Evolutionary conservation across 1,140 invertebrate genomes (phyloP), one percentile per base, ranked within the genome.

Genomic region (Listronotus oregonensis): DNA sequence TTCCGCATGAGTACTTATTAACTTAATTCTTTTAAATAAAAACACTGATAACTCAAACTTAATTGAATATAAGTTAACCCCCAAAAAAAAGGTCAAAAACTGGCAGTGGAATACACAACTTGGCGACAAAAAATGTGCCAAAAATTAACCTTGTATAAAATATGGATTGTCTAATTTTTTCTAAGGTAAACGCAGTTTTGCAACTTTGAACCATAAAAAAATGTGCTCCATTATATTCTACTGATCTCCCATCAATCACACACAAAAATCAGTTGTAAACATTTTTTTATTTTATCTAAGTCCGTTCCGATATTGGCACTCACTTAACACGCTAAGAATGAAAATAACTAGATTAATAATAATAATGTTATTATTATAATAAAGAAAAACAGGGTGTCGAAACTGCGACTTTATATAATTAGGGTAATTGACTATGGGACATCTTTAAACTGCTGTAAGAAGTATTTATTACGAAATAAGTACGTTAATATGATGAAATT

Each of bases 171-270:
- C 21, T 27, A 27, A 27, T 27, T 5, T 27, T 27, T 27, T 1
- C 34, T 10, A 37, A 37, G 11, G 34, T 37, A 5, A 37, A 37
- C 34, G 8, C 11, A 37, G 8, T 37, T 9, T 37, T 37, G 34
- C 34, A 10, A 8, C 47, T 50, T 18, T 18, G 21, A 50, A 4
- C 9, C 6, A 17, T 18, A 50, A n/a, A 50, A 50, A 27, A 21
- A 18, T 10, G 15, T 50, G 15, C 17, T 50, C 5, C 21, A 21
- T 11, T 18, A 27, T 21, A 6, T 50, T 27, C 47, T 17, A 50
- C 27, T 50, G 47, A 50, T 50, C 47, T 50, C 47, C 47, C 27
- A 27, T 50, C 47, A 50, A 50, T 50, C 47, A 31, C 15, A 31
- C 15, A 8, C 12, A 7, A 15, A 50, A 50, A 3, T 18, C 11